Evolutionary conservation across 2,113 vertebrate species (phyloP).

Genomic region (Sminthopsis crassicaudata): DNA sequence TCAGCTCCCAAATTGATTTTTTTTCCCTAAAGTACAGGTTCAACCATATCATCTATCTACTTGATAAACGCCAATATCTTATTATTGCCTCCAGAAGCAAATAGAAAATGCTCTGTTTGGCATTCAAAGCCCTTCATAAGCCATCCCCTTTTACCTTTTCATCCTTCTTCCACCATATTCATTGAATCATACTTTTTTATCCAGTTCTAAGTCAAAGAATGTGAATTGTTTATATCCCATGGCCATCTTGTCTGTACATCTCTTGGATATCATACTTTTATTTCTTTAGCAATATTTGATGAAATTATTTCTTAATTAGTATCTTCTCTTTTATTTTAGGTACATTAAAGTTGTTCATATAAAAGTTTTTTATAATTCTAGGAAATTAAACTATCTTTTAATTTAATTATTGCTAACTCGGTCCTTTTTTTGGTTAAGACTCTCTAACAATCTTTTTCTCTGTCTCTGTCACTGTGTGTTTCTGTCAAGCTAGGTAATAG

Average conservation of each 20-base stretch:
- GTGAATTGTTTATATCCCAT: background rate
- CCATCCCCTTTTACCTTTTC: background rate
- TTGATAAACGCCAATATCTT: background rate
- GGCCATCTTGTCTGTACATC: background rate
- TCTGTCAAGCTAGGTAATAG: background rate
- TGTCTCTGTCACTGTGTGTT: background rate
- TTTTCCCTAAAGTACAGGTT: background rate
- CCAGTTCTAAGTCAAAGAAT: too few relatives aligned
- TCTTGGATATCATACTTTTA: background rate
- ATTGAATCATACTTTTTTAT: background rate
- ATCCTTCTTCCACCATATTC: background rate
- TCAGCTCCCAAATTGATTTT: background rate
- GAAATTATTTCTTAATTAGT: background rate
- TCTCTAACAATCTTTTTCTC: background rate
- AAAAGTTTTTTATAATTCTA: background rate
- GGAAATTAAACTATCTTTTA: background rate
- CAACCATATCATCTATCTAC: background rate
- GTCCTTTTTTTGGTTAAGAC: background rate
- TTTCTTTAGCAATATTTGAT: background rate
- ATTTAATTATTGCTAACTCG: background rate
- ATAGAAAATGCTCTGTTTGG: background rate
- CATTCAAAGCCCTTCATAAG: background rate
- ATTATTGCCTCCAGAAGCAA: background rate
- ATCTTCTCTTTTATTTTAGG: too few relatives aligned
- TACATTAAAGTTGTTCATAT: background rate